phyloP scores from a whole-genome alignment of 2,797 vertebrate genomes.

The Malurus leucopterus region DNA sequence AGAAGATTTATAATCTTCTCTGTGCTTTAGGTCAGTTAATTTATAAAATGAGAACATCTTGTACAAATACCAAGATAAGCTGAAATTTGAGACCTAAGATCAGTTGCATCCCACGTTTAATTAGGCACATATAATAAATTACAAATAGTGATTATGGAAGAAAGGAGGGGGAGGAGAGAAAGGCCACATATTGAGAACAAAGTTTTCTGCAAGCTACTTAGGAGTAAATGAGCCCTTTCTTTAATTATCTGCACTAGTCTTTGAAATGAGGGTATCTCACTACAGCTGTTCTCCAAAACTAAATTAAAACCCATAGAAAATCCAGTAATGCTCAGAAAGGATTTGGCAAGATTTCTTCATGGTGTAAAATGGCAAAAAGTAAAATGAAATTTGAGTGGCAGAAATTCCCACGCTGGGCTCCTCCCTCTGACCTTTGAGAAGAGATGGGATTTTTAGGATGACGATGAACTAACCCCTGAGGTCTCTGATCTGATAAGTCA shows the following conservation, averaged over 20 bases:
- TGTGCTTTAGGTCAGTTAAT: not conserved
- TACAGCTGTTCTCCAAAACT: not conserved
- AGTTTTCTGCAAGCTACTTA: slow-evolving; percentile 33
- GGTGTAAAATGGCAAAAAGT: not conserved
- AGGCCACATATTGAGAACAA: slow-evolving; percentile 10
- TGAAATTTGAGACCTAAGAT: slow-evolving; percentile 25
- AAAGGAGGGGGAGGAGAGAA: not conserved
- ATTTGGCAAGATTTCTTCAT: not conserved
- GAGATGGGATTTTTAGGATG: not conserved
- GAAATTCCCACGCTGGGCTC: rapidly evolving
- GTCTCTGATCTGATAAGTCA: not conserved
- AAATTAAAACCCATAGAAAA: slow-evolving; percentile 5
- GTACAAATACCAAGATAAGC: slow-evolving; percentile 23
- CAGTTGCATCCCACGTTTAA: slow-evolving; percentile 17
- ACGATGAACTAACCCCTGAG: not conserved
- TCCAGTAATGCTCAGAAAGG: not conserved
- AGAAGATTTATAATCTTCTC: slow-evolving; percentile 29
- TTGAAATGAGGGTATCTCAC: slow-evolving; percentile 15
- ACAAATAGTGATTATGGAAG: slow-evolving; percentile 5
- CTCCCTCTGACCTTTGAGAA: not conserved
- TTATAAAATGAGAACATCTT: slow-evolving; percentile 44
- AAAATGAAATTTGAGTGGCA: not conserved
- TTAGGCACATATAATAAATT: slow-evolving; percentile 34
- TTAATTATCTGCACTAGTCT: slow-evolving; percentile 34
- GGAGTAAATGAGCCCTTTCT: slow-evolving; percentile 47